A percentile compares a stretch with the other conserved stretches of the same genome.
phyloP scores from a whole-genome alignment of 2,113 vertebrate genomes.

The human (Homo sapiens) region DNA sequence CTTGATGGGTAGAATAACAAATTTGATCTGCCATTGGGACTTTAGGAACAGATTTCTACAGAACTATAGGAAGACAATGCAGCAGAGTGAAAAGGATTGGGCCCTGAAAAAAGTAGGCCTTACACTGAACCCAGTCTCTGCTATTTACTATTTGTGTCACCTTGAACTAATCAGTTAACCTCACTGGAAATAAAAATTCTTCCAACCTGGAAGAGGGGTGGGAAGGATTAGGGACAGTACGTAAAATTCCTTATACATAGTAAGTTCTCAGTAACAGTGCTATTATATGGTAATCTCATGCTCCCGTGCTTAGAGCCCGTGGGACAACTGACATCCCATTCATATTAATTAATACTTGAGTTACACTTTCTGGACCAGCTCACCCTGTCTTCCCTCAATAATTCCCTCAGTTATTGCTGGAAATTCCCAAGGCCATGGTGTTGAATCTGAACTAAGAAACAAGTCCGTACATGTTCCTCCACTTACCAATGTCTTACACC shows the following conservation, averaged over 20 bases:
- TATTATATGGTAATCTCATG: not conserved
- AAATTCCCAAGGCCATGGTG: not conserved
- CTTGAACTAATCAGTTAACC: not conserved
- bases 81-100: not conserved
- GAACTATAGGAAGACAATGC: not conserved
- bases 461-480: not conserved
- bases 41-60: not conserved
- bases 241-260: not conserved
- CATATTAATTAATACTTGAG: not conserved
- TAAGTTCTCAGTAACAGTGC: not conserved
- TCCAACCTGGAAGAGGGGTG: not conserved
- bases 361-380: not conserved
- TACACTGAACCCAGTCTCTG: not conserved
- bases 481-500: not conserved
- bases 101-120: not conserved
- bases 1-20: not conserved
- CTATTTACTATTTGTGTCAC: not conserved
- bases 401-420: not conserved
- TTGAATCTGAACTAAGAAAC: constrained; percentile 17
- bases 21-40: not conserved
- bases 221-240: not conserved
- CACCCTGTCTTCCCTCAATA: not conserved
- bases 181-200: not conserved
- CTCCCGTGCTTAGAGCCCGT: not conserved
- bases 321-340: not conserved